These are phyloP conservation scores for Bhutanitis thaidina DNA, from an alignment of 2,888 invertebrate genomes.

Conservation along the genomic window DNA sequence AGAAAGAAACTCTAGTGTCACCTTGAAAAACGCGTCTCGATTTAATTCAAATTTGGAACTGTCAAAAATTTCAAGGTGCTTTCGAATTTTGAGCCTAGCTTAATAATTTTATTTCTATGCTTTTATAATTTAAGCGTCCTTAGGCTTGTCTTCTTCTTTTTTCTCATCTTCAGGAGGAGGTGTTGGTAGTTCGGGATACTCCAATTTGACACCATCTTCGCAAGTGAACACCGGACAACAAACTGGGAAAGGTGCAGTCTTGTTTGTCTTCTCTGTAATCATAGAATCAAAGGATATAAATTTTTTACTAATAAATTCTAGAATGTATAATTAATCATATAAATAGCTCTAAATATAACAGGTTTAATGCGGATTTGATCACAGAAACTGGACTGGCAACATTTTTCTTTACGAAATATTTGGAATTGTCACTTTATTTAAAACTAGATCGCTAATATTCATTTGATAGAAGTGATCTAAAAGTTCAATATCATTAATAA, in stretches of 20 bases:
- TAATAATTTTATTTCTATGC: background rate
- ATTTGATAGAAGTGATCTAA: too few species aligned
- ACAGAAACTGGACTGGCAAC: background rate
- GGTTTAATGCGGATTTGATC: background rate
- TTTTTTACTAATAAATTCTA: background rate
- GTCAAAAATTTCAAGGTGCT: slow-evolving; percentile 20
- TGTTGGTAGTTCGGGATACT: slow-evolving; percentile 88
- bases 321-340: slow-evolving; percentile 4
- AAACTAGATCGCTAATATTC: slow-evolving; percentile 7
- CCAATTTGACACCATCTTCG: slow-evolving; percentile 90
- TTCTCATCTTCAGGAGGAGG: slow-evolving; percentile 63
- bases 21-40: slow-evolving; percentile 14
- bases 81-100: slow-evolving; percentile 19
- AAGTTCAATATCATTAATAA: too few species aligned
- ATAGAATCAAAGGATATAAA: slow-evolving; percentile 14
- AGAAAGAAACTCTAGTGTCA: slow-evolving; percentile 12
- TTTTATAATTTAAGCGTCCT: slow-evolving; percentile 54
- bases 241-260: slow-evolving; percentile 91
- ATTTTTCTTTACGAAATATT: slow-evolving; percentile 1
- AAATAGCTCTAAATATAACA: background rate
- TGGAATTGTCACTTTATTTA: slow-evolving; percentile 46
- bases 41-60: slow-evolving; percentile 22
- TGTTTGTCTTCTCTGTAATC: slow-evolving; percentile 89
- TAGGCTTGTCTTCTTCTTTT: slow-evolving; percentile 57
- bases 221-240: slow-evolving; percentile 93